These are phyloP conservation scores for Petrocephalus sullivani DNA, from an alignment of 2,797 vertebrate genomes.

Conservation along the genomic window DNA sequence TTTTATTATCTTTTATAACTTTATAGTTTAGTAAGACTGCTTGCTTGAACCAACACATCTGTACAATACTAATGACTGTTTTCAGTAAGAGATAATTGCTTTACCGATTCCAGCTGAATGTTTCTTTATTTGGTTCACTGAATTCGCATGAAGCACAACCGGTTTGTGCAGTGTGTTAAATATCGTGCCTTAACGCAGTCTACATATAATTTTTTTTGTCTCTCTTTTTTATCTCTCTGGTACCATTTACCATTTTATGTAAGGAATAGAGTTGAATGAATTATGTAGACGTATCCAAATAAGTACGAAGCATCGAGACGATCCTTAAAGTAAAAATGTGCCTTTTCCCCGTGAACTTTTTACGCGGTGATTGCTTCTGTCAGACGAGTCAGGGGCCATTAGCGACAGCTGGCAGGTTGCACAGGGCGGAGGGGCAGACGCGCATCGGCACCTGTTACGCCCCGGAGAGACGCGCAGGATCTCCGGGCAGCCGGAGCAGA, in stretches of 20 bases:
- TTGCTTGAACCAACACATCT: neutral
- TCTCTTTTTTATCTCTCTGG: neutral
- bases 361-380: neutral
- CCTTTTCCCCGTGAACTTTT: neutral
- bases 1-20: neutral
- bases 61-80: neutral
- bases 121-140: neutral
- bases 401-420: neutral
- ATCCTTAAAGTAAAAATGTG: neutral
- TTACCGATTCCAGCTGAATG: neutral
- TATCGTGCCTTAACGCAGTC: neutral
- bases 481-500: neutral
- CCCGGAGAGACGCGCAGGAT: neutral
- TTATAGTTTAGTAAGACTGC: neutral
- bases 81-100: neutral
- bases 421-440: neutral
- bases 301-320: neutral
- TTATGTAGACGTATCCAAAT: neutral
- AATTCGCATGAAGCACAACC: neutral
- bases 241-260: neutral
- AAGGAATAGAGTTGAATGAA: neutral
- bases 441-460: neutral
- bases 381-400: neutral
- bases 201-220: neutral
- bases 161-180: neutral